Evolutionary conservation across 2,113 vertebrate species (phyloP).

Genomic region (Myotis yumanensis): DNA sequence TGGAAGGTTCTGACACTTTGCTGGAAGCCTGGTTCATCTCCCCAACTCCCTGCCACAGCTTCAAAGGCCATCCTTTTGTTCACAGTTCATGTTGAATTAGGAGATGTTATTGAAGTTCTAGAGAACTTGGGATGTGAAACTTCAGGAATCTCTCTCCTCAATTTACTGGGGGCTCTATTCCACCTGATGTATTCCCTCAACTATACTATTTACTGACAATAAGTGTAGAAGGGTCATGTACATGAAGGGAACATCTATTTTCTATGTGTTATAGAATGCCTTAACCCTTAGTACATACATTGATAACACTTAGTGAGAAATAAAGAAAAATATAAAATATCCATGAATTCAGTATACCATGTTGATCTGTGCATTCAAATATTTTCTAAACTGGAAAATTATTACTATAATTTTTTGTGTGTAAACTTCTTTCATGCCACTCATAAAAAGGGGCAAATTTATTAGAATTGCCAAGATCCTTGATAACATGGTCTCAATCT

Average conservation of each 20-base stretch:
- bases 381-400: background rate
- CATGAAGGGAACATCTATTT: background rate
- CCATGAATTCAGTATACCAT: background rate
- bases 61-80: background rate
- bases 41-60: background rate
- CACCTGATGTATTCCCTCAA: background rate
- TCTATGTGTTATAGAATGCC: background rate
- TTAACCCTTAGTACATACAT: background rate
- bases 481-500: background rate
- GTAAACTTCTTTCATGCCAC: background rate
- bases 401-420: background rate
- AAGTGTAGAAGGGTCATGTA: background rate
- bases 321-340: slow-evolving; percentile 3
- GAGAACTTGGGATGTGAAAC: background rate
- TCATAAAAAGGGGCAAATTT: background rate
- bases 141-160: background rate
- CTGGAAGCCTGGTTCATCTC: background rate
- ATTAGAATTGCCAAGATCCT: background rate
- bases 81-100: background rate
- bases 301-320: background rate
- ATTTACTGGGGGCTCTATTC: background rate
- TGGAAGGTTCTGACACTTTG: background rate
- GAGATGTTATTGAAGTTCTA: background rate
- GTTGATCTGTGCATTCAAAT: background rate
- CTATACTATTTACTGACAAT: background rate